Base-by-base conservation (phyloP, 1,140 invertebrate species). In the Camponotus pennsylvanicus region DNA sequence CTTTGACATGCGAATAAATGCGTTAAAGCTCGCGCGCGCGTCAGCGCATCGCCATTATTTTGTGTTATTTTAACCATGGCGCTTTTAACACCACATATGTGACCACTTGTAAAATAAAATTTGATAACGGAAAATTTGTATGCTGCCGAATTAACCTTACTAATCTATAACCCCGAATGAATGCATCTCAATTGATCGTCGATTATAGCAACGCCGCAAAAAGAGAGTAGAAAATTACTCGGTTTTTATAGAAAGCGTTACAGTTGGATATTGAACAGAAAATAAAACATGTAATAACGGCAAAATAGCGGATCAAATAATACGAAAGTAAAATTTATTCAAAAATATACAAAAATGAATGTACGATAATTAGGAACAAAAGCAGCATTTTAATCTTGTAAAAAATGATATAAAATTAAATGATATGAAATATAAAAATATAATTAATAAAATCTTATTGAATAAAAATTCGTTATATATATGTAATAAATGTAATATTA, bases 101-200 rank as follows among this genome's bases (percentile, higher is more conserved):
- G 34, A 2, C 42, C 57, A 21, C 37, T 4, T 27, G 32, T 27
- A 49, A 79, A 88, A 89, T 80, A 82, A 80, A 70, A 83, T 76
- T 86, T 71, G 71, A 86, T 82, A 89, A 89, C 77, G 84, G 27
- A 75, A 71, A 67, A 88, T 89, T 86, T 83, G 59, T 71, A 82
- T 89, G 63, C 63, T 27, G 70, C 45, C 52, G 71, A 52, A 89
- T 83, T 66, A 57, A 89, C 52, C 70, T 69, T 34, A 13, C 66
- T 61, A n/a, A 27, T 11, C 18, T 73, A 42, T 83, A 83, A 83
- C 75, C 7, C 27, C 27, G 55, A 45, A 32, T 18, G 55, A 27
- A 75, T 83, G 55, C 55, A 37, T 83, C 79, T 73, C 79, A 49
- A 75, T 61, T 37, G 40, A 63, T 73, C 55, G 32, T 42, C 73